These are phyloP conservation scores for Diprion similis DNA, from an alignment of 1,140 invertebrate species.

Conservation along the genomic window DNA sequence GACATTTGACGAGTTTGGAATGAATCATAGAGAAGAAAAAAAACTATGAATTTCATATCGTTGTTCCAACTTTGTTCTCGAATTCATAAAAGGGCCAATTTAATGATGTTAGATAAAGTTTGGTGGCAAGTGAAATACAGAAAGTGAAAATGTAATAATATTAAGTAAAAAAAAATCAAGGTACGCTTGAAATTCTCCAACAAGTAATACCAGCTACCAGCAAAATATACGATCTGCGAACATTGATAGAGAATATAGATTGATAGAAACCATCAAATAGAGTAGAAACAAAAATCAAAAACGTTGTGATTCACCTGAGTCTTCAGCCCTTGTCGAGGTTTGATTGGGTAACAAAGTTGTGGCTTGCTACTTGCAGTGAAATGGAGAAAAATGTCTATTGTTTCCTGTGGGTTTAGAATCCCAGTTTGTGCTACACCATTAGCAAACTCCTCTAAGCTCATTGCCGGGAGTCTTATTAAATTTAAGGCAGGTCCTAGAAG, in stretches of 20 bases:
- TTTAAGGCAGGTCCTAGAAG: constrained; percentile 82
- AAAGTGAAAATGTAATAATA: too few species aligned
- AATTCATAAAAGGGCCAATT: too few species aligned
- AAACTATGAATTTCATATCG: too few species aligned
- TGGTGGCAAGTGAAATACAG: too few species aligned
- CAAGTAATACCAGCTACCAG: neutral
- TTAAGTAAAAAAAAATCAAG: too few species aligned
- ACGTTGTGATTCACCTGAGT: constrained; percentile 71
- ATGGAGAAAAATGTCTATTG: constrained; percentile 90
- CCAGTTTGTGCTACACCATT: constrained; percentile 89
- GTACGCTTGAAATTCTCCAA: neutral
- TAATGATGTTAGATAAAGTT: too few species aligned
- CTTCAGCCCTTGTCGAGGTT: constrained; percentile 83
- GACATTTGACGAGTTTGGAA: too few species aligned
- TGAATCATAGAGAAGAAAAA: too few species aligned
- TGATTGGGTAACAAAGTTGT: constrained; percentile 78
- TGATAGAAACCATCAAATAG: neutral
- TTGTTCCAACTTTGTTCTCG: too few species aligned
- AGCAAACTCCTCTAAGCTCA: constrained; percentile 90
- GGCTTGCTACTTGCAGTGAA: constrained; percentile 87
- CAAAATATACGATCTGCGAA: neutral
- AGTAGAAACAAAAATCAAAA: neutral
- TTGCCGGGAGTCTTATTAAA: constrained; percentile 87
- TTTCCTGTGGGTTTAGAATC: constrained; percentile 87
- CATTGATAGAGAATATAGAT: neutral